Evolutionary conservation across 1,140 invertebrate species (phyloP), one percentile per base, ranked within the genome.

Genomic region (Dryas iulia): DNA sequence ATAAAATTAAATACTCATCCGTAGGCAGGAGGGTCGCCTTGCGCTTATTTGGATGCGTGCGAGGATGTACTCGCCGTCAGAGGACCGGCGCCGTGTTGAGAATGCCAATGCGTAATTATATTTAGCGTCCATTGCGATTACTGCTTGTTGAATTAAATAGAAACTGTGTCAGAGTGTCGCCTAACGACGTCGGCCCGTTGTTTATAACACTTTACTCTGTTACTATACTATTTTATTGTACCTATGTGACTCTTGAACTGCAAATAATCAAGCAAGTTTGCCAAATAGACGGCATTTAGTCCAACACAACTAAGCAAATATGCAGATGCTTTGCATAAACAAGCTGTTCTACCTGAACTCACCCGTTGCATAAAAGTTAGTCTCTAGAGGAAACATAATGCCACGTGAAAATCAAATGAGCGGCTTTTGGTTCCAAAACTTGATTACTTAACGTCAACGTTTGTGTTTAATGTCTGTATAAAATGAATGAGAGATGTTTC

Each of bases 81-180:
- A 78, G 77, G 81, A 69, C 67, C 76, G 77, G 69, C 76, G 78
- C 66, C 75, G 79, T 76, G 80, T 35, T 59, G 60, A 61, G 86
- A 84, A 87, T 91, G 82, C 77, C 82, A 91, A 91, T 83, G 74
- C 57, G 69, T 82, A 83, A 88, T 87, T 91, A 89, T 89, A 87
- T 87, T 84, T 89, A 87, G 84, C 79, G 72, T 81, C 77, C 67
- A 79, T 76, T 78, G 78, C 83, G 81, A 81, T 85, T 79, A 81
- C 77, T 77, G 75, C 76, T 80, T 76, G 73, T 74, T 76, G 76
- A 80, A 84, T 83, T 77, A 78, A 82, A 80, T 75, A 79, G 76
- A 79, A 87, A 83, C 79, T 87, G 72, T 87, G 81, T 82, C 84
- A 89, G 69, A 74, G 60, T 76, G 73, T 72, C 71, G 72, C 66